phyloP scores from a whole-genome alignment of 1,140 invertebrate genomes.

The Drosophila truncata region DNA sequence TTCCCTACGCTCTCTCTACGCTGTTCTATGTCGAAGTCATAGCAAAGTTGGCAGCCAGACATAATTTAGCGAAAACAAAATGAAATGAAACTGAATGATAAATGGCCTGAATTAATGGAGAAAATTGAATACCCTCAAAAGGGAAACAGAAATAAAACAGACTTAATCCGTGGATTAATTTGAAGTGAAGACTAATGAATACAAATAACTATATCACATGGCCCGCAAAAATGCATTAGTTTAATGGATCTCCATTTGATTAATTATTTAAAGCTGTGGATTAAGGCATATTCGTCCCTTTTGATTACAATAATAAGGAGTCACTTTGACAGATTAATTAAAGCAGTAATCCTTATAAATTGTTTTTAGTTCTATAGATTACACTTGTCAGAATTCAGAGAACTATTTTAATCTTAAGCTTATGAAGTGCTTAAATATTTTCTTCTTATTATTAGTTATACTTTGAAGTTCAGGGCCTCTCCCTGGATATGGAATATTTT shows the following conservation, averaged over 20 bases:
- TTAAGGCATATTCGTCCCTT: background rate
- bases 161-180: background rate
- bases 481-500: too few species aligned
- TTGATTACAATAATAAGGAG: background rate
- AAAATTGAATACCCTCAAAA: conserved; percentile 41
- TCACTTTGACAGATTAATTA: background rate
- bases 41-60: conserved; percentile 61
- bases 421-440: too few species aligned
- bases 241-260: conserved; percentile 11
- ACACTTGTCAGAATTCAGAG: too few species aligned
- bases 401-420: too few species aligned
- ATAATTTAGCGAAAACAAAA: conserved; percentile 72
- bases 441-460: too few species aligned
- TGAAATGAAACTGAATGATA: conserved; percentile 70
- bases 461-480: too few species aligned
- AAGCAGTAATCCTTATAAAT: background rate
- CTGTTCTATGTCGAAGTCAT: conserved; percentile 58
- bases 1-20: conserved; percentile 46
- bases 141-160: background rate
- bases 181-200: conserved; percentile 3
- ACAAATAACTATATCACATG: conserved; percentile 18
- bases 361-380: too few species aligned
- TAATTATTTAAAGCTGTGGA: background rate
- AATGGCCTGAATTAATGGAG: conserved; percentile 27
- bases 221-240: conserved; percentile 1